These are phyloP conservation scores for Etheostoma perlongum DNA, from an alignment of 2,797 vertebrate genomes.

Conservation along the genomic window DNA sequence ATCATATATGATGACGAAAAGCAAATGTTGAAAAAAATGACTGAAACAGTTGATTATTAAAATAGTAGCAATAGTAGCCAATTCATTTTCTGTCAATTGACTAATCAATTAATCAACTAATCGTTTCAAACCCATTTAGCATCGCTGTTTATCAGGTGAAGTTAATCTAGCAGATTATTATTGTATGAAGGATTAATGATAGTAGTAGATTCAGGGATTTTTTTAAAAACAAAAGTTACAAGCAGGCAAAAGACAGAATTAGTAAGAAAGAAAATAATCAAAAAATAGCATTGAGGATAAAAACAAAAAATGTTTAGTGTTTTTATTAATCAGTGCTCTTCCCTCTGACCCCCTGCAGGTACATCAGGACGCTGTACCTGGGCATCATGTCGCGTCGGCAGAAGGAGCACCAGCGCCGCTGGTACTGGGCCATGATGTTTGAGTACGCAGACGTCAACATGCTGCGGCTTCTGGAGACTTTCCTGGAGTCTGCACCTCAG, in stretches of 20 bases:
- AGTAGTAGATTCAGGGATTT: neutral
- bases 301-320: neutral
- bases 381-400: constrained; percentile 95
- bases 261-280: neutral
- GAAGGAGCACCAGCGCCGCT: constrained; percentile 96
- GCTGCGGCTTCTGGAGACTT: constrained; percentile 97
- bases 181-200: neutral
- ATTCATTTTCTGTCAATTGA: neutral
- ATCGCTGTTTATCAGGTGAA: neutral
- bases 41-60: neutral
- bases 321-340: neutral
- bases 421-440: constrained; percentile 99
- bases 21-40: neutral
- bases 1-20: neutral
- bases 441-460: constrained; percentile 99
- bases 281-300: neutral
- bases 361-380: constrained; percentile 97
- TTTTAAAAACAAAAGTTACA: neutral
- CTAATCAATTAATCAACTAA: neutral
- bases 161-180: neutral
- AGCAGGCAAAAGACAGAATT: neutral
- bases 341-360: constrained; percentile 81
- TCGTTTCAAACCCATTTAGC: neutral
- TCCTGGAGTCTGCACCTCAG: constrained; percentile 98
- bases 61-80: neutral